Base-by-base conservation (phyloP, 2,888 invertebrate genomes). In the Prosapia bicincta region DNA sequence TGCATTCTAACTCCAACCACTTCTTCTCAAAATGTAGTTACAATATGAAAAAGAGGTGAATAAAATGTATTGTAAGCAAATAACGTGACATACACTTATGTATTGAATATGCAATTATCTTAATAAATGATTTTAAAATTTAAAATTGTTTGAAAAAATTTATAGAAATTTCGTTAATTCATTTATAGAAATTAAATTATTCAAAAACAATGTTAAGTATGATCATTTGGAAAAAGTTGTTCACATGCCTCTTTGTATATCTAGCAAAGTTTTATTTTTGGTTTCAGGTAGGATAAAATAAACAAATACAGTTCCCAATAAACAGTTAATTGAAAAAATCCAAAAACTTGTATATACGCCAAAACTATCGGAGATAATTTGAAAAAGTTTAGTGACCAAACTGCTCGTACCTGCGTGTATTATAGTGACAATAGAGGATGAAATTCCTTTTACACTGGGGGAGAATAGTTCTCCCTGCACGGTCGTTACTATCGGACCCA, bases 391-490 rank as follows among this genome's bases (percentile, higher is more conserved):
- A 5, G 80, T 80, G 13, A 80, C 80, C 1, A 79, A 74, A 69
- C 79, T 79, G 3, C 78, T 77, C 1, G 79, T 74, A 30, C 76
- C 76, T 23, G 78, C 80, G 74, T 80, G 80, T 38, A 78, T 76
- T 24, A 80, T 66, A 24, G 80, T 79, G 5, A 76, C 74, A n/a
- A 78, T 76, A 0, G 80, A 78, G 3, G 80, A 78, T 23, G 80
- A 78, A 15, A 79, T 28, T 9, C 79, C 80, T 77, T 80, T 80
- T 10, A 80, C 74, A 65, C 77, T 74, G 0, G 79, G 77, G 43
- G 80, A 78, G 65, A 80, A 80, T n/a, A 80, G 71, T 75, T 80
- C 80, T 15, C 80, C 78, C 69, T 80, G 80, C 9, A 80, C 75
- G 5, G 79, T 79, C 66, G 79, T 80, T 1, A 80, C 74, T 1